Evolutionary conservation across 1,140 invertebrate species (phyloP).

Genomic region (Ganaspis sp.): DNA sequence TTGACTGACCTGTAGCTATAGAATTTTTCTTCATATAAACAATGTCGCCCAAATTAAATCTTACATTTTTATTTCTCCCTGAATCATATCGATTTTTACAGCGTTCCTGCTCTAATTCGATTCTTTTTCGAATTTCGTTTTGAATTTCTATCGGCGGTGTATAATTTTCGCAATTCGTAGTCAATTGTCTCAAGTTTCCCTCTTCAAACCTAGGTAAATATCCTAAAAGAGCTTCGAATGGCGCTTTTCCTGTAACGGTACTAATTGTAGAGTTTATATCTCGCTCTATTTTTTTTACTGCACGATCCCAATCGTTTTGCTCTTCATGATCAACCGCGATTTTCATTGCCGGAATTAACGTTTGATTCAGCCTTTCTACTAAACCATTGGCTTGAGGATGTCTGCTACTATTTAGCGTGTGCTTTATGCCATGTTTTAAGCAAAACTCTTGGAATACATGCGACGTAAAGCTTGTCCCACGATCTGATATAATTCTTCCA

Average conservation of each 20-base stretch:
- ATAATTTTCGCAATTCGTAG: neutral
- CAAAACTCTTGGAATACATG: neutral
- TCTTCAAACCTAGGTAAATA: conserved; percentile 16
- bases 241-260: conserved; percentile 6
- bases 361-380: neutral
- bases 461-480: neutral
- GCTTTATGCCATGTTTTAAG: neutral
- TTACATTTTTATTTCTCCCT: conserved; percentile 12
- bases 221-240: conserved; percentile 20
- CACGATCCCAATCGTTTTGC: conserved; percentile 3
- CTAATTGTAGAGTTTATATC: conserved; percentile 32
- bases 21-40: conserved; percentile 6
- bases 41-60: conserved; percentile 24
- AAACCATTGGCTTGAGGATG: neutral
- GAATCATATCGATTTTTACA: conserved; percentile 25
- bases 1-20: conserved; percentile 30
- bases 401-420: neutral
- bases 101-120: neutral
- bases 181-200: neutral
- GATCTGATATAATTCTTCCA: neutral
- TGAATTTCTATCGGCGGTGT: too few species aligned
- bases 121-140: too few species aligned
- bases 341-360: too few species aligned
- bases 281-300: neutral
- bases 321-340: too few species aligned